A percentile compares a stretch with the other conserved stretches of the same genome.
Evolutionary conservation across 2,797 vertebrate genomes (phyloP).

Genomic region (Pelobates cultripes): DNA sequence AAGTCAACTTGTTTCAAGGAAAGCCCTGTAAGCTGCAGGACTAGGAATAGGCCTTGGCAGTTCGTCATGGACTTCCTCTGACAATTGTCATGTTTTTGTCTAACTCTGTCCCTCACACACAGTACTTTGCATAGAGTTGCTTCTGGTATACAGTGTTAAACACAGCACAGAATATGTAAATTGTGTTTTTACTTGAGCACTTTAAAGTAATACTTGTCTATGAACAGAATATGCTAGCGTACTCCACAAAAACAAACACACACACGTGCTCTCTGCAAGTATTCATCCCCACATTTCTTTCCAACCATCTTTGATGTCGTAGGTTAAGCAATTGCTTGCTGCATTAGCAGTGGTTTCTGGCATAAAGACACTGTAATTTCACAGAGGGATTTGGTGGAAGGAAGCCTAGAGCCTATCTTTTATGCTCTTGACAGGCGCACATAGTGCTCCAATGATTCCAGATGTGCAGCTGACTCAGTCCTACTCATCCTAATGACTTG

Average conservation of each 20-base stretch:
- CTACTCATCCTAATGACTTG: background rate
- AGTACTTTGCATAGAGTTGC: no score
- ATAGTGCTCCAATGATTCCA: background rate
- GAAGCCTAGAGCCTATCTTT: background rate
- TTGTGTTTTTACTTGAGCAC: no score
- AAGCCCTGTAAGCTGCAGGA: no score
- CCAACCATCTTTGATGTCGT: background rate
- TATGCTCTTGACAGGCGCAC: background rate
- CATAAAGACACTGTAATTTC: background rate
- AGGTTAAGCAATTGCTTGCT: background rate
- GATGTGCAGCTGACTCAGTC: background rate
- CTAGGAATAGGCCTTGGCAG: no score
- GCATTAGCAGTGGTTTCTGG: background rate
- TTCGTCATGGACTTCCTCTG: no score
- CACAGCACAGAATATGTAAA: no score
- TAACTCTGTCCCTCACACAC: no score
- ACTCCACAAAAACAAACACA: background rate
- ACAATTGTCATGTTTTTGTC: no score
- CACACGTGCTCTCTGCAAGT: background rate
- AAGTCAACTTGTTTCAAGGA: no score
- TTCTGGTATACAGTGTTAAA: no score
- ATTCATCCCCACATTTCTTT: background rate
- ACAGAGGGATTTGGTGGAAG: background rate
- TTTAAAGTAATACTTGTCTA: no score
- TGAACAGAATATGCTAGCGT: no score